phyloP scores from a whole-genome alignment of 2,888 invertebrate species.

The Auanema freiburgensis region DNA sequence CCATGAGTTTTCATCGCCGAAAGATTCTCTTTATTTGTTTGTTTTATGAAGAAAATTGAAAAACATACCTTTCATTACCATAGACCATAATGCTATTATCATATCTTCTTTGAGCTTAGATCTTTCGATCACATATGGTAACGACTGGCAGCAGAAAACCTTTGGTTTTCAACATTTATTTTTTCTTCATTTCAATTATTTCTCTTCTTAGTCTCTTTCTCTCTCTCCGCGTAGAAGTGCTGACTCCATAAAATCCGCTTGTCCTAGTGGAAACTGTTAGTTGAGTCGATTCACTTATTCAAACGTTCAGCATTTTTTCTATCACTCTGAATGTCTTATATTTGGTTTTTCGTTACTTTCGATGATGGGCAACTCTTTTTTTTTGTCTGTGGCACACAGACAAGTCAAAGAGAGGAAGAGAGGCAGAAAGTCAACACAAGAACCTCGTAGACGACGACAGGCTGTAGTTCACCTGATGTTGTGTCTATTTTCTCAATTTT shows the following conservation, averaged over 20 bases:
- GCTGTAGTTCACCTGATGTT: conserved; percentile 1
- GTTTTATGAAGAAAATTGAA: background rate
- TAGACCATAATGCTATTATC: conserved; percentile 15
- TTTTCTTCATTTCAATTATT: conserved; percentile 1
- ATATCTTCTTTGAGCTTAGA: too few species aligned
- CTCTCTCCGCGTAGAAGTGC: conserved; percentile 2
- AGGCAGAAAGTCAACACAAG: background rate
- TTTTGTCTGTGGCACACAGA: background rate
- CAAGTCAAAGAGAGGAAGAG: background rate
- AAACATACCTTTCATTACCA: conserved; percentile 14
- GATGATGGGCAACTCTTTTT: background rate
- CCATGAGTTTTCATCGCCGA: too few species aligned
- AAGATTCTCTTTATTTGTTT: too few species aligned
- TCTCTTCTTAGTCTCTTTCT: conserved; percentile 3
- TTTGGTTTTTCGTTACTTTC: too few species aligned
- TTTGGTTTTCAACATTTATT: conserved; percentile 14
- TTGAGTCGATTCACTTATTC: background rate
- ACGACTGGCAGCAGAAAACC: conserved; percentile 6
- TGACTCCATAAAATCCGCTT: background rate
- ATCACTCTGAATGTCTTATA: background rate
- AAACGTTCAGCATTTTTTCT: conserved; percentile 4
- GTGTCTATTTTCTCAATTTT: conserved; percentile 4
- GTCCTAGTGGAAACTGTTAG: background rate
- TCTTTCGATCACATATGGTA: too few species aligned
- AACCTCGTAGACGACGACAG: conserved; percentile 8